Evolutionary conservation across 2,888 invertebrate genomes (phyloP), one percentile per base, ranked within the genome.

Genomic region (Fragum whitleyi): DNA sequence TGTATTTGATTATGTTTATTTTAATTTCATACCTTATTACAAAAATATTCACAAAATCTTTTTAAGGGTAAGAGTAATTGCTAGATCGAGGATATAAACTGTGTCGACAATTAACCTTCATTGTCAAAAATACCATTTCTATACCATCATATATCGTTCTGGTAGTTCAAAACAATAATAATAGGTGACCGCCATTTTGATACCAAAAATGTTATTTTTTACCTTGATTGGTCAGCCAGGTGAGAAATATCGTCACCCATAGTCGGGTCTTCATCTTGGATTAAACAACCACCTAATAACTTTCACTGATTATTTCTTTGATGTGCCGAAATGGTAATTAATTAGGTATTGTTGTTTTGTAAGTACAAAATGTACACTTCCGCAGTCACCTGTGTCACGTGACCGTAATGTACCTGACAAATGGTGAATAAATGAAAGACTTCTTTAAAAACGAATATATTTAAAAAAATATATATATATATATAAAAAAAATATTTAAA

Each of bases 341-440:
- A 39, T 39, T 9, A 9, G 16, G 57, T 3, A 5, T 5, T 57
- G 28, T 57, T 57, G 57, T 23, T 57, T 57, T 23, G 57, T 26
- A 28, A 57, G n/a, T 57, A 23, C 19, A 23, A 23, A 14, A 6
- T 57, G 2, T 9, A 42, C 42, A 65, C 65, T 65, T 55, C 69
- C 53, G 69, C 39, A 57, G 26, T 76, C 70, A 82, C 82, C 82
- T 82, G 73, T 70, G 65, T 82, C 82, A 82, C 82, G 82, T 82
- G 82, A 82, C 36, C 21, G n/a, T 21, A 65, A 42, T 65, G 9
- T 65, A 65, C 65, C 65, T 65, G 65, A 47, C n/a, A 47, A 57
- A 5, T n/a, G 21, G 2, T 23, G 11, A 57, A n/a, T 14, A 57
- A 26, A 57, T 53, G 6, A n/a, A n/a, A n/a, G n/a, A n/a, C n/a